Evolutionary conservation across 2,888 invertebrate species (phyloP).

Genomic region (Yponomeuta plumbellus): DNA sequence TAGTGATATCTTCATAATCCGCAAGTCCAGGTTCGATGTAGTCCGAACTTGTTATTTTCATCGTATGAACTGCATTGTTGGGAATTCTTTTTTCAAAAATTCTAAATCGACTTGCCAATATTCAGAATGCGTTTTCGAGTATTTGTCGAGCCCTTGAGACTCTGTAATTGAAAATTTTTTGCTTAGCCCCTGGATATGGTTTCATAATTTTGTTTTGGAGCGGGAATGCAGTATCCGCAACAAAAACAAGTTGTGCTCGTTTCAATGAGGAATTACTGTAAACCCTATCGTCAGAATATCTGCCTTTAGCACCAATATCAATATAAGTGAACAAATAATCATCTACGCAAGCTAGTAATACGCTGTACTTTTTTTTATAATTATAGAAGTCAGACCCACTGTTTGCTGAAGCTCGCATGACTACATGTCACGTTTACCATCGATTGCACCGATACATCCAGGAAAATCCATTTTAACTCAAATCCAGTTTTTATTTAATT

Average conservation of each 20-base stretch:
- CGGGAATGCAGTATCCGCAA: no score
- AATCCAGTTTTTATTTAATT: constrained; percentile 5
- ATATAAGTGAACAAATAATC: constrained; percentile 26
- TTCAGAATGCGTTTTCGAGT: constrained; percentile 6
- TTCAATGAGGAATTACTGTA: constrained; percentile 23
- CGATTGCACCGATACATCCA: constrained; percentile 30
- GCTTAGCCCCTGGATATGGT: constrained; percentile 21
- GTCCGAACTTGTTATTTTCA: constrained; percentile 20
- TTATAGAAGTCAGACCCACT: constrained; percentile 30
- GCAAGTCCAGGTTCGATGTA: constrained; percentile 20
- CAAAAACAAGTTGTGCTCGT: no score
- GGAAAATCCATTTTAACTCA: constrained; percentile 28
- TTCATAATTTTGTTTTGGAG: constrained; percentile 21
- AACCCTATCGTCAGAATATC: constrained; percentile 24
- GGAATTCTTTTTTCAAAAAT: constrained; percentile 22
- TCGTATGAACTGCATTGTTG: constrained; percentile 19
- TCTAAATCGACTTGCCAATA: constrained; percentile 21
- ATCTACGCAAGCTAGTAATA: constrained; percentile 32
- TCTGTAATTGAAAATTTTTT: constrained; percentile 21
- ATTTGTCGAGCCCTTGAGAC: constrained; percentile 19
- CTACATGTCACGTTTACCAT: constrained; percentile 34
- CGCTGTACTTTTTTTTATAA: constrained; percentile 28
- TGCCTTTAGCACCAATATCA: constrained; percentile 20
- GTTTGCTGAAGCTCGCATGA: constrained; percentile 26
- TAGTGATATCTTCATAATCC: constrained; percentile 22